Conservation (phyloP, 92 coral and sea anemone species). For the Anthopleura xanthogrammica region DNA sequence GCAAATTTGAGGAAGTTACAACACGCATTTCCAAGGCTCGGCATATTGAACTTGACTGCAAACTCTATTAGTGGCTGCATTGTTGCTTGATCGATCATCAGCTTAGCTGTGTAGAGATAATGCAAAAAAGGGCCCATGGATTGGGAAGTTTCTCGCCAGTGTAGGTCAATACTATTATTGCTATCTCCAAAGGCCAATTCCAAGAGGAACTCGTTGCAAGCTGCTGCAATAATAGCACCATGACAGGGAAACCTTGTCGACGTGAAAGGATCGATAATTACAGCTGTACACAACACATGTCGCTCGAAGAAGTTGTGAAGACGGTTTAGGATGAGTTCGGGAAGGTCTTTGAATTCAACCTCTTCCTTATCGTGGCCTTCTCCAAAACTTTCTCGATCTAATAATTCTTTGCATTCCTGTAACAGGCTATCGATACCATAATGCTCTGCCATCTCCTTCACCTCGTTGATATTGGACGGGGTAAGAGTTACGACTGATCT, state of each 20-base stretch:
- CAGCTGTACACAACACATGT: not conserved
- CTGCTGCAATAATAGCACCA: not conserved
- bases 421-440: conserved; percentile 30
- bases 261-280: not conserved
- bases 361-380: conserved; percentile 28
- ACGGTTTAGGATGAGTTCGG: not conserved
- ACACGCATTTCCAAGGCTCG: conserved; percentile 46
- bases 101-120: conserved; percentile 62
- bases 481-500: conserved; percentile 30
- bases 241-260: not conserved
- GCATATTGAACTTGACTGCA: conserved; percentile 41
- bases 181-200: not conserved
- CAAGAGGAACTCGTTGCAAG: not conserved
- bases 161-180: conserved; percentile 6
- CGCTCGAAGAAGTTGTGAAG: not conserved
- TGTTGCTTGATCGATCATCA: conserved; percentile 32
- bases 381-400: not conserved
- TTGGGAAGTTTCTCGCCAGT: not conserved
- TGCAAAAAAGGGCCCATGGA: conserved; percentile 25
- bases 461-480: conserved; percentile 28
- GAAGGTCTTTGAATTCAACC: conserved; percentile 20
- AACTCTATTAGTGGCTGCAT: conserved; percentile 24
- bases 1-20: conserved; percentile 43
- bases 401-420: conserved; percentile 22
- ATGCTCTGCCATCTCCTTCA: conserved; percentile 37